Evolutionary conservation across 2,113 vertebrate species (phyloP).

Genomic region (Pseudois nayaur): DNA sequence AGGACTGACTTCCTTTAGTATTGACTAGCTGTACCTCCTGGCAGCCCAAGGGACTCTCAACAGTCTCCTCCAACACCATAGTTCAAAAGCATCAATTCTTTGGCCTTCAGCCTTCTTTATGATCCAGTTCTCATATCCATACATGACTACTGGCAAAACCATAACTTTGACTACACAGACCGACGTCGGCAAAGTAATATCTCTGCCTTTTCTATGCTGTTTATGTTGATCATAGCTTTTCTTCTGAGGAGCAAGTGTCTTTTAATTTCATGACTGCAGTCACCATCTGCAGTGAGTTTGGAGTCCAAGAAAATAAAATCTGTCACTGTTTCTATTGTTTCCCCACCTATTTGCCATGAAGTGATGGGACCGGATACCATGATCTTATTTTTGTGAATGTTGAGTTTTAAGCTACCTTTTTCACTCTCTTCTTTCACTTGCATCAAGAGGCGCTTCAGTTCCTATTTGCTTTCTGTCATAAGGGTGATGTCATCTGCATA

Average conservation of each 20-base stretch:
- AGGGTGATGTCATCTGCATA: neutral
- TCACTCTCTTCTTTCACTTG: neutral
- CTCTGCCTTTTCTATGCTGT: neutral
- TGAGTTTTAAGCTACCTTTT: neutral
- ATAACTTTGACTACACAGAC: neutral
- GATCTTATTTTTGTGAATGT: neutral
- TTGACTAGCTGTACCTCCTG: neutral
- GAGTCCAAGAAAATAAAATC: neutral
- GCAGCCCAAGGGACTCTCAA: neutral
- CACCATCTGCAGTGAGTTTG: neutral
- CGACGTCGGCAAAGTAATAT: rapidly evolving
- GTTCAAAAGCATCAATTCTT: neutral
- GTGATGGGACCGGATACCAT: neutral
- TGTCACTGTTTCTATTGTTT: neutral
- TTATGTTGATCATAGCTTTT: neutral
- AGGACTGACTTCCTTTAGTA: neutral
- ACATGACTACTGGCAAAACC: neutral
- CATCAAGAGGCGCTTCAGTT: neutral
- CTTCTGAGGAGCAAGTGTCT: neutral
- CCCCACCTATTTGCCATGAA: neutral
- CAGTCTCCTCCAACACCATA: neutral
- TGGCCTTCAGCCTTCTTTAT: neutral
- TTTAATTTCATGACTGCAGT: neutral
- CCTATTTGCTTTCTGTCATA: neutral
- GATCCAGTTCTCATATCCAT: neutral